A percentile compares a stretch with the other conserved stretches of the same genome.
Conservation (phyloP, 2,888 invertebrate species). For the Argyresthia goedartella region DNA sequence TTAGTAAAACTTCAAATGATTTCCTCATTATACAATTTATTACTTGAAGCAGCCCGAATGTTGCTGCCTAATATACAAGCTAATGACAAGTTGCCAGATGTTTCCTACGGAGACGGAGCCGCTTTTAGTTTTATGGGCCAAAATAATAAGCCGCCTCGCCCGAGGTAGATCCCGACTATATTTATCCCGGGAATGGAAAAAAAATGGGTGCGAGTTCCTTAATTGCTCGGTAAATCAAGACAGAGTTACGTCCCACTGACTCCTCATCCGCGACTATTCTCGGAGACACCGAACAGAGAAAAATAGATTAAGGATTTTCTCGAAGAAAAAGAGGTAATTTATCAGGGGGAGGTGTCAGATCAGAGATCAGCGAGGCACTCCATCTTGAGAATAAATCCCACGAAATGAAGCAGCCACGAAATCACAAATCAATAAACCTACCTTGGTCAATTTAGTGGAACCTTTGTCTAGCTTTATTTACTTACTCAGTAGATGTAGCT, state of each 20-base stretch:
- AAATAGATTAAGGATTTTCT: background rate
- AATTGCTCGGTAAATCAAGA: slow-evolving; percentile 22
- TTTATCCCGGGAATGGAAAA: slow-evolving; percentile 3
- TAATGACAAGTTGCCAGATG: slow-evolving; percentile 6
- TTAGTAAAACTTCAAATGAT: background rate
- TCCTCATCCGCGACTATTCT: background rate
- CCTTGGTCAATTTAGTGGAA: too few species aligned
- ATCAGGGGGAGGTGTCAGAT: slow-evolving; percentile 4
- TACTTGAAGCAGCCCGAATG: background rate
- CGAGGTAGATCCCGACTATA: background rate
- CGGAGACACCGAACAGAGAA: background rate
- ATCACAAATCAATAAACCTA: too few species aligned
- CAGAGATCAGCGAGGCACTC: too few species aligned
- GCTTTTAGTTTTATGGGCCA: slow-evolving; percentile 11
- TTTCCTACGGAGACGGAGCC: slow-evolving; percentile 7
- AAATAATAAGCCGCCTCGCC: slow-evolving; percentile 9
- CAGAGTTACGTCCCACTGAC: slow-evolving; percentile 13
- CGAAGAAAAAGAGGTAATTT: slow-evolving; percentile 8
- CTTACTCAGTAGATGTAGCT: too few species aligned
- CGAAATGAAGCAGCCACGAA: too few species aligned
- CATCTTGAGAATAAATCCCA: too few species aligned
- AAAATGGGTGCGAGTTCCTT: slow-evolving; percentile 14
- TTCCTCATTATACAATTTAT: background rate
- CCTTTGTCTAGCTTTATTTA: too few species aligned
- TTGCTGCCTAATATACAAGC: background rate